phyloP scores from a whole-genome alignment of 1,140 invertebrate genomes.

The Aphelenchoides besseyi region DNA sequence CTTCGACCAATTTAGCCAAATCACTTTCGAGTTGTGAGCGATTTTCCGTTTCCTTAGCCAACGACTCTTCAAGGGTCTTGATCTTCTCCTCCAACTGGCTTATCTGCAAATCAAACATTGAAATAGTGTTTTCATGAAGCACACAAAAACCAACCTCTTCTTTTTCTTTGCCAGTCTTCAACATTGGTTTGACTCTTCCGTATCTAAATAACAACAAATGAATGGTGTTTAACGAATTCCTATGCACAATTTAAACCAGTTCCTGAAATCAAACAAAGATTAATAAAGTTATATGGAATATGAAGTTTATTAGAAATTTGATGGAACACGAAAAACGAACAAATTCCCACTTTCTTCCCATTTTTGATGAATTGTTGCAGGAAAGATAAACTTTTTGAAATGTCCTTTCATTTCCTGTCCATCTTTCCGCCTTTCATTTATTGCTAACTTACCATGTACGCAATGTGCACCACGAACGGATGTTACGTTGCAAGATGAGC shows the following conservation, averaged over 20 bases:
- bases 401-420: too few species aligned
- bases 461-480: conserved; percentile 80
- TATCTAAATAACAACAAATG: too few species aligned
- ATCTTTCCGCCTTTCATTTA: too few species aligned
- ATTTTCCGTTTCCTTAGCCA: conserved; percentile 87
- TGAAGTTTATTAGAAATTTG: too few species aligned
- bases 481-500: conserved; percentile 86
- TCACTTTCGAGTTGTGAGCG: conserved; percentile 92
- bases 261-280: too few species aligned
- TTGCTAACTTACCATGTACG: conserved; percentile 28
- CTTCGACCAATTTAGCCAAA: conserved; percentile 81
- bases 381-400: too few species aligned
- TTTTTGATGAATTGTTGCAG: too few species aligned
- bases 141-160: conserved; percentile 76
- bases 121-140: not conserved
- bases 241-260: conserved; percentile 79
- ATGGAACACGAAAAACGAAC: too few species aligned
- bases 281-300: too few species aligned
- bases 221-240: too few species aligned
- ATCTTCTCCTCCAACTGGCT: conserved; percentile 97
- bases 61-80: conserved; percentile 84
- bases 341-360: too few species aligned
- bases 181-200: conserved; percentile 58
- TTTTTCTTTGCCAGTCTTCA: conserved; percentile 92
- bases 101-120: conserved; percentile 73